A percentile compares a stretch with the other conserved stretches of the same genome.
phyloP scores from a whole-genome alignment of 2,888 invertebrate genomes.

The Papilio demoleus region DNA sequence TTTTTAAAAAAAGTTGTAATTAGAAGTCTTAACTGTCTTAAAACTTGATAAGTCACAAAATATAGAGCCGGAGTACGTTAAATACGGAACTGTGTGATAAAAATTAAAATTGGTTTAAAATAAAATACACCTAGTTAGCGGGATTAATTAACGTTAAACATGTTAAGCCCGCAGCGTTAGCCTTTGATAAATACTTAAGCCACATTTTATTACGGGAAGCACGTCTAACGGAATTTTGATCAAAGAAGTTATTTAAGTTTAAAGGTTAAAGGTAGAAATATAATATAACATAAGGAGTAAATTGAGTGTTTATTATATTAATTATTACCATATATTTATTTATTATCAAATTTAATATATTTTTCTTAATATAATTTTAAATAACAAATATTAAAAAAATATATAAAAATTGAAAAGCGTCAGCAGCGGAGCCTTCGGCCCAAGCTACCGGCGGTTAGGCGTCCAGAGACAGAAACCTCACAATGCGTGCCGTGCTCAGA shows the following conservation, averaged over 20 bases:
- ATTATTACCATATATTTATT: no score
- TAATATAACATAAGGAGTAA: no score
- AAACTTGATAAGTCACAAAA: not conserved
- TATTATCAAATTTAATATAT: no score
- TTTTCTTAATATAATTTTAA: no score
- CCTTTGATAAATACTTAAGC: constrained; percentile 29
- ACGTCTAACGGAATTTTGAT: constrained; percentile 27
- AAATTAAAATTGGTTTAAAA: constrained; percentile 4
- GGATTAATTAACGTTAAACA: constrained; percentile 27
- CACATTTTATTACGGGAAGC: constrained; percentile 25
- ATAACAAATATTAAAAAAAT: no score
- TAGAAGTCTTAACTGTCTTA: not conserved
- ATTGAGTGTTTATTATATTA: no score
- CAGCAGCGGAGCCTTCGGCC: no score
- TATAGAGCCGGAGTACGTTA: no score
- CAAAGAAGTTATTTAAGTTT: constrained; percentile 18
- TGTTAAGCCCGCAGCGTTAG: constrained; percentile 11
- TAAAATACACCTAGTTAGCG: constrained; percentile 5
- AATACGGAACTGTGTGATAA: not conserved
- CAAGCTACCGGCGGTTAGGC: no score
- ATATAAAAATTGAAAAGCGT: no score
- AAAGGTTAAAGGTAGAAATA: not conserved
- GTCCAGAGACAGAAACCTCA: no score
- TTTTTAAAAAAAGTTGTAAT: not conserved
- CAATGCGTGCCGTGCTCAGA: no score